Percentiles rank a stretch among this genome's conserved stretches.
Evolutionary conservation across 2,113 vertebrate genomes (phyloP).

Genomic region (Labeo rohita): DNA sequence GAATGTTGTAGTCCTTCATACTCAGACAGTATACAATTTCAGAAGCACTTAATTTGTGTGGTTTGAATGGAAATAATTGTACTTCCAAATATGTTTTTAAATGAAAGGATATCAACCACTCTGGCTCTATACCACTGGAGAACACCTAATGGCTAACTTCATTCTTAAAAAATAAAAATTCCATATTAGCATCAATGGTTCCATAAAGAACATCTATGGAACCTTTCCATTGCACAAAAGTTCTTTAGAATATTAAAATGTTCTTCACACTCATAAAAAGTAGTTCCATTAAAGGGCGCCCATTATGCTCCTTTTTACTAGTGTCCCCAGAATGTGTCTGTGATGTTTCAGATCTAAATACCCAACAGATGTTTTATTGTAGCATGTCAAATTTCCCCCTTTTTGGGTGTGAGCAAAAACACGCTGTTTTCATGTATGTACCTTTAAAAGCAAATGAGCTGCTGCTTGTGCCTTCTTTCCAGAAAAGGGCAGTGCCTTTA

Average conservation of each 20-base stretch:
- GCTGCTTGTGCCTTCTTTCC: too few relatives aligned
- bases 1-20: background rate
- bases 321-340: too few relatives aligned
- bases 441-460: too few relatives aligned
- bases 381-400: too few relatives aligned
- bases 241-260: background rate
- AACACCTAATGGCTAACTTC: background rate
- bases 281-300: too few relatives aligned
- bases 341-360: too few relatives aligned
- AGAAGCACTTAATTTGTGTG: background rate
- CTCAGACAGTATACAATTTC: background rate
- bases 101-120: background rate
- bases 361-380: too few relatives aligned
- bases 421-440: too few relatives aligned
- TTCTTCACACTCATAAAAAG: background rate
- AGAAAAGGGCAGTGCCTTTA: too few relatives aligned
- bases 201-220: background rate
- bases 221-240: background rate
- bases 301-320: too few relatives aligned
- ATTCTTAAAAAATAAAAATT: background rate
- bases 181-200: background rate
- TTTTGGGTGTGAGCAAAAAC: too few relatives aligned
- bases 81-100: background rate
- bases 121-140: background rate
- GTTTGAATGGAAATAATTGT: too few relatives aligned